phyloP scores from a whole-genome alignment of 64 coral and sea anemone species.

The Pocillopora verrucosa region DNA sequence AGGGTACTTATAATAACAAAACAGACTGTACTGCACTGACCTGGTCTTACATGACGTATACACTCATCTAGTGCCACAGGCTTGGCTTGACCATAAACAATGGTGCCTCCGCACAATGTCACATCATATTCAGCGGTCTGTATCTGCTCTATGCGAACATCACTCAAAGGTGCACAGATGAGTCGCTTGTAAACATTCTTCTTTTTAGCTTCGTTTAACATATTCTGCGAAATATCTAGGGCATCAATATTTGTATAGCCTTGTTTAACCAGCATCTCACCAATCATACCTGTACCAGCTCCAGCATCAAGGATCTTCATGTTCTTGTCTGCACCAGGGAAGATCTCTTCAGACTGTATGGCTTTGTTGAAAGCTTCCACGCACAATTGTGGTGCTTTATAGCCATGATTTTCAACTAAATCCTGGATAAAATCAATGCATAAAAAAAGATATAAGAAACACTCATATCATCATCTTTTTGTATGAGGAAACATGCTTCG shows the following conservation, averaged over 20 bases:
- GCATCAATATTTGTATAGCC: conserved; percentile 54
- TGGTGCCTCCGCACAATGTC: conserved; percentile 25
- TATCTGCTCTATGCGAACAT: conserved; percentile 23
- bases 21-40: not conserved
- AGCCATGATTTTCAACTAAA: not conserved
- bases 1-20: no score
- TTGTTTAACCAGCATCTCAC: conserved; percentile 16
- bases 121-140: conserved; percentile 49
- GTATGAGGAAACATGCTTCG: no score
- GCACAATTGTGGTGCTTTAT: not conserved
- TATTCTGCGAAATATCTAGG: conserved; percentile 34
- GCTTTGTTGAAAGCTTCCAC: not conserved
- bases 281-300: conserved; percentile 49
- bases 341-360: conserved; percentile 2
- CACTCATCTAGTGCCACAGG: conserved; percentile 47
- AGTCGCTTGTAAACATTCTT: conserved; percentile 56
- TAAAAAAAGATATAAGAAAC: no score
- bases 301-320: conserved; percentile 33
- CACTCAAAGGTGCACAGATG: conserved; percentile 47
- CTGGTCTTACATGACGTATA: conserved; percentile 45
- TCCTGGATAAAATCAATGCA: no score
- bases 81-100: conserved; percentile 47
- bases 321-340: not conserved
- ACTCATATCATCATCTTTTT: no score
- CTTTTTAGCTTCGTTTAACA: conserved; percentile 39